Conservation (phyloP, 2,113 vertebrate genomes). For the Glareola pratincola region DNA sequence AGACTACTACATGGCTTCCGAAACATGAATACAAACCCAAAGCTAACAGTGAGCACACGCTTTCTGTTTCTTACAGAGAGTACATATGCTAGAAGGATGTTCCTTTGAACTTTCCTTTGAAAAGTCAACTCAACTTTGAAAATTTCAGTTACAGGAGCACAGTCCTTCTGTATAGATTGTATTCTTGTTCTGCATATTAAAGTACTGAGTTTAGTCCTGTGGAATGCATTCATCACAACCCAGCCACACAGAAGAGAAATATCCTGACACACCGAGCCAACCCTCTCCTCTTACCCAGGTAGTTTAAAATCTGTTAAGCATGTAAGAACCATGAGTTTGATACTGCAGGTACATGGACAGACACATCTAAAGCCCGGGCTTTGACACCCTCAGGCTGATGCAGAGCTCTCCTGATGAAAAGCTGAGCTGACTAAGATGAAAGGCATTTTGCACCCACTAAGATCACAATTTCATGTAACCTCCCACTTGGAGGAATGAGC, state of each 20-base stretch:
- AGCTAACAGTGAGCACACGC: not conserved
- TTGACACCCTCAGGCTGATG: not conserved
- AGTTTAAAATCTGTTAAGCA: not conserved
- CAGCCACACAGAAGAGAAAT: not conserved
- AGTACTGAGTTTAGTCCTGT: not conserved
- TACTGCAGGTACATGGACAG: not conserved
- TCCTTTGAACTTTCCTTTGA: not conserved
- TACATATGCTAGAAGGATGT: not conserved
- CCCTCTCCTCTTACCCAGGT: not conserved
- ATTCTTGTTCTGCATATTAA: not conserved
- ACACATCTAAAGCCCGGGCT: not conserved
- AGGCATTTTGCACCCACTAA: not conserved
- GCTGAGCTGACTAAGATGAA: not conserved
- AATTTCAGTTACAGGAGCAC: not conserved
- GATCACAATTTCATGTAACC: not conserved
- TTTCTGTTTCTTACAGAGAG: not conserved
- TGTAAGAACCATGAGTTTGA: not conserved
- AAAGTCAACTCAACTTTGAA: no score
- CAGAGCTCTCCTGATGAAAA: not conserved
- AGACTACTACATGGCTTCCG: not conserved
- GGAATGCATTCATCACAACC: not conserved
- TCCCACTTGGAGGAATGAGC: not conserved
- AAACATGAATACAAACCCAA: not conserved
- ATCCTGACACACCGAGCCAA: not conserved
- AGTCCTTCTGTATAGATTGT: not conserved